A percentile compares a stretch with the other conserved stretches of the same genome.
Conservation (phyloP, 2,113 vertebrate species). For the Marcusenius ussheri region DNA sequence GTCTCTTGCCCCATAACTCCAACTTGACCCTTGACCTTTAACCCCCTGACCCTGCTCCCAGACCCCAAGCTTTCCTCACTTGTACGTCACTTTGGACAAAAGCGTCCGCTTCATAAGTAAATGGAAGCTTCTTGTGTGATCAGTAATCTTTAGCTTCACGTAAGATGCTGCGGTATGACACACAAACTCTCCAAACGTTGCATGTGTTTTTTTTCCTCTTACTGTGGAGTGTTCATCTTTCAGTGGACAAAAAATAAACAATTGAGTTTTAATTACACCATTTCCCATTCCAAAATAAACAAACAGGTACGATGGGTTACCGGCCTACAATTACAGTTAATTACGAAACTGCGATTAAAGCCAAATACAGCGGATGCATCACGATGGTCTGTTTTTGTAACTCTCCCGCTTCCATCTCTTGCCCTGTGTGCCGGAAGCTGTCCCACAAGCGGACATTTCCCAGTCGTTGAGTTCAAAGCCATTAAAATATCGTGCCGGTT, state of each 20-base stretch:
- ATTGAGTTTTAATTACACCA: neutral
- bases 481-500: neutral
- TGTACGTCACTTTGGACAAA: neutral
- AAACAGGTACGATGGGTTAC: neutral
- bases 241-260: slow-evolving; percentile 1
- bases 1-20: neutral
- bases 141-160: neutral
- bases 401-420: neutral
- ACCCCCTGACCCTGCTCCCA: neutral
- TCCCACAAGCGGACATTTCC: neutral
- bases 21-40: neutral
- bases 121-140: neutral
- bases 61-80: neutral
- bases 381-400: neutral
- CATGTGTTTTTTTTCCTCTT: neutral
- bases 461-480: neutral
- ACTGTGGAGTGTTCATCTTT: neutral
- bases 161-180: too few species aligned
- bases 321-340: neutral
- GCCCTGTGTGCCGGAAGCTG: too few species aligned
- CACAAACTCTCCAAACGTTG: neutral
- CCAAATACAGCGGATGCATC: neutral
- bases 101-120: neutral
- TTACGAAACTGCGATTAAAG: neutral
- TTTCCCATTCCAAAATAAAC: slow-evolving; percentile 6